Evolutionary conservation across 2,888 invertebrate species (phyloP).

Genomic region (Calliphora vomitoria): DNA sequence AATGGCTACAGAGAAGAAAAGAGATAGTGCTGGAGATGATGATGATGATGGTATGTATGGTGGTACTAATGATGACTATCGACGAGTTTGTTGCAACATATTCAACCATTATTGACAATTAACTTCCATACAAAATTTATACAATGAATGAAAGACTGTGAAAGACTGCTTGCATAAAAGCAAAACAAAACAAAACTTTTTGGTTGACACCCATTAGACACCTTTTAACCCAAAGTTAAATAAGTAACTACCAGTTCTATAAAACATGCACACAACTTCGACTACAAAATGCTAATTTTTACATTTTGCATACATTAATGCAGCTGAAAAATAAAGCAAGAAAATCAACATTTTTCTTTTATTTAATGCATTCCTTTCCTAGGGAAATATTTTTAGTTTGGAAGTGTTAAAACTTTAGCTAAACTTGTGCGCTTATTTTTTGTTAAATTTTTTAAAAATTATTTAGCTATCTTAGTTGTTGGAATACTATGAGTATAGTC

Average conservation of each 20-base stretch:
- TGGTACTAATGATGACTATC: not conserved
- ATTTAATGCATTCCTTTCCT: not conserved
- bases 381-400: not conserved
- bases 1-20: not conserved
- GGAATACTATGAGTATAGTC: not conserved
- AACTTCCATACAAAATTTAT: slow-evolving; percentile 38
- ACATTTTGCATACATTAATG: slow-evolving; percentile 30
- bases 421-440: not conserved
- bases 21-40: not conserved
- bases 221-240: slow-evolving; percentile 35
- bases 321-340: not conserved
- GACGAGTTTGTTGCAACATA: slow-evolving; percentile 19
- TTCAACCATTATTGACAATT: slow-evolving; percentile 33
- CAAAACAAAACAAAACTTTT: not conserved
- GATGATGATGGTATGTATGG: not conserved
- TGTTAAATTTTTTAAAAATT: not conserved
- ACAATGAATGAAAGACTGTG: not conserved
- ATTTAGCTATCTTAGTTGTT: not conserved
- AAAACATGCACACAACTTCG: slow-evolving; percentile 14
- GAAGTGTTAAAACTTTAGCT: not conserved
- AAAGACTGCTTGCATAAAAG: not conserved
- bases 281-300: slow-evolving; percentile 39
- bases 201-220: slow-evolving; percentile 38
- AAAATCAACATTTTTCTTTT: not conserved
- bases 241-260: slow-evolving; percentile 21